Base-by-base conservation (phyloP, 2,113 vertebrate species). In the Macrotus californicus region DNA sequence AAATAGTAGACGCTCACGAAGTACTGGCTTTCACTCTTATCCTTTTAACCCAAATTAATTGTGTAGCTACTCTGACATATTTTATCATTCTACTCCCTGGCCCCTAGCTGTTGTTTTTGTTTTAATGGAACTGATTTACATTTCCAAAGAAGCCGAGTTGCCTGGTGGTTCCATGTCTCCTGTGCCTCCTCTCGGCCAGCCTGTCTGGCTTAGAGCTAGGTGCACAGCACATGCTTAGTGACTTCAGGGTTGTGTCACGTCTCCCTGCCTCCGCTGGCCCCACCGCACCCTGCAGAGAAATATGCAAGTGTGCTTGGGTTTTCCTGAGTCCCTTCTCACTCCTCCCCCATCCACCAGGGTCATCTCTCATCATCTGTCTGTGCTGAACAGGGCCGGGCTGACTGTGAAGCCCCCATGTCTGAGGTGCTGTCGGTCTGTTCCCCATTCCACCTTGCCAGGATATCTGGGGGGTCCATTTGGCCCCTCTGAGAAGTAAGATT, bases 401-500 rank as follows among this genome's bases (percentile, higher is more conserved):
- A 59, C 24, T 61, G 39, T 34, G 26, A 52, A 84, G 72, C 1
- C 11, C 34, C 11, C 3, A 1, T 0, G 1, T 89, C 19, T 84
- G 31, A 48, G 26, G 14, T 21, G 6, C 39, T 43, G 1, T 54
- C 15, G 19, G 5, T 39, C n/a, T 76, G 6, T n/a, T 43, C 16
- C 24, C 43, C 22, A 29, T 4, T 0, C 2, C 24, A 54, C 14
- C 7, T 6, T 22, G 6, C 3, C 6, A 69, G 36, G 36, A n/a
- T 36, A 87, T 56, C 18, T 26, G 31, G 46, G 31, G 10, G 13
- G 21, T n/a, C 77, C 70, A 80, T 36, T 59, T 41, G 9, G 24
- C 59, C n/a, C 76, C 39, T 86, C 46, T 43, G 5, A 31, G 18
- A 86, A 82, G 50, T 94, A 48, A 54, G 24, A 76, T 81, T 89